Evolutionary conservation across 2,888 invertebrate genomes (phyloP).

Genomic region (Craniophora ligustri): DNA sequence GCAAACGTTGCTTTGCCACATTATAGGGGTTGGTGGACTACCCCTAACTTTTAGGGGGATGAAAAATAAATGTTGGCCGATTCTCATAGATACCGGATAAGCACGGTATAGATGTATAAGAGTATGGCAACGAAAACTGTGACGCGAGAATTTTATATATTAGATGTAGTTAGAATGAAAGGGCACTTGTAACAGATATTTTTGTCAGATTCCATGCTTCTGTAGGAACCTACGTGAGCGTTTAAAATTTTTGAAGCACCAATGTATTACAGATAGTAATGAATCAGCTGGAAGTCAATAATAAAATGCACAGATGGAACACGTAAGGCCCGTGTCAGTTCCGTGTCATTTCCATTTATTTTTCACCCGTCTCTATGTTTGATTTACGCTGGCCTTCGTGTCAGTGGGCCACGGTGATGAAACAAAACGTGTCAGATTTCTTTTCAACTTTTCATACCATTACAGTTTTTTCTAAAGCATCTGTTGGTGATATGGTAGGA

Average conservation of each 20-base stretch:
- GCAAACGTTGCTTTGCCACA: too few species aligned
- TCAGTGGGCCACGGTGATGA: constrained; percentile 36
- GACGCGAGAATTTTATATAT: too few species aligned
- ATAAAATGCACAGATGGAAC: constrained; percentile 40
- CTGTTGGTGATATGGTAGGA: constrained; percentile 11
- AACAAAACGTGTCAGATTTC: constrained; percentile 41
- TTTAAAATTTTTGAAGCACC: constrained; percentile 49
- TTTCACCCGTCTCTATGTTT: constrained; percentile 40
- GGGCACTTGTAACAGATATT: too few species aligned
- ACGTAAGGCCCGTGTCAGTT: constrained; percentile 28
- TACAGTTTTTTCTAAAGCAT: constrained; percentile 7
- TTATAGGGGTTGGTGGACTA: too few species aligned
- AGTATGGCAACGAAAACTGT: too few species aligned
- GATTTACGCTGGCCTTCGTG: constrained; percentile 43
- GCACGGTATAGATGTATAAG: too few species aligned
- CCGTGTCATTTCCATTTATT: constrained; percentile 40
- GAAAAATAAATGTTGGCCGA: too few species aligned
- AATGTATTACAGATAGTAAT: constrained; percentile 44
- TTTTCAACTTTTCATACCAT: constrained; percentile 11
- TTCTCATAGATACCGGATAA: too few species aligned
- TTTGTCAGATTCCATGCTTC: too few species aligned
- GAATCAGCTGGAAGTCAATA: constrained; percentile 51
- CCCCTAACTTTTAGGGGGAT: too few species aligned
- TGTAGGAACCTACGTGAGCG: too few species aligned
- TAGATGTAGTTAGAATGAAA: too few species aligned